phyloP scores from a whole-genome alignment of 2,113 vertebrate genomes.

The Tursiops truncatus region DNA sequence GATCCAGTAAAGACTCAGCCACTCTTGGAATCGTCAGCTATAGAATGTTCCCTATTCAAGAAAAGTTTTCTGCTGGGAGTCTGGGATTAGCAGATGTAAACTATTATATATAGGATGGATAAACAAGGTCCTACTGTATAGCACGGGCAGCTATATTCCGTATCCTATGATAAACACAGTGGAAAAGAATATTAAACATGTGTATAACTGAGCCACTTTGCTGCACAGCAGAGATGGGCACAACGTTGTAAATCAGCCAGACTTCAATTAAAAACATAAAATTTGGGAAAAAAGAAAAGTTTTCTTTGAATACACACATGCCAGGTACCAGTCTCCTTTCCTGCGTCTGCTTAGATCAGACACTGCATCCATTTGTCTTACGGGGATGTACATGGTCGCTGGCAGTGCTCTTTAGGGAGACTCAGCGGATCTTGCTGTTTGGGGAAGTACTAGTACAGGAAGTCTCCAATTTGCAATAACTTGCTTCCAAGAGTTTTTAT shows the following conservation, averaged over 20 bases:
- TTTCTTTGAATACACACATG: background rate
- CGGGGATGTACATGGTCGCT: fast-evolving
- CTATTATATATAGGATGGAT: too few relatives aligned
- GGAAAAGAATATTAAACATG: background rate
- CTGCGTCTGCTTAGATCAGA: background rate
- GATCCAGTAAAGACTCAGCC: background rate
- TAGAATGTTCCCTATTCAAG: background rate
- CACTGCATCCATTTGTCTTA: background rate
- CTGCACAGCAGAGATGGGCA: background rate
- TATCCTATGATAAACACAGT: background rate
- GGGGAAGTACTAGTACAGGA: fast-evolving
- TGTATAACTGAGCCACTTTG: background rate
- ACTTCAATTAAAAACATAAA: background rate
- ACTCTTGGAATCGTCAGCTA: background rate
- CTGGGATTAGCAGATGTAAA: background rate
- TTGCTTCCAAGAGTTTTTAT: background rate
- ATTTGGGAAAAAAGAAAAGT: background rate
- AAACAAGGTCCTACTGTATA: background rate
- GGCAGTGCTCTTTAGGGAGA: background rate
- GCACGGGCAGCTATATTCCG: background rate
- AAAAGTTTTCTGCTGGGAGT: background rate
- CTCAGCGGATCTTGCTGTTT: background rate
- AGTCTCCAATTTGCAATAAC: background rate
- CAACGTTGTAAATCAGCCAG: background rate
- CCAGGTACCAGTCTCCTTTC: background rate